Percentiles rank a stretch among this genome's conserved stretches.
Evolutionary conservation across 2,888 invertebrate species (phyloP).

Genomic region (Carterocephalus palaemon): DNA sequence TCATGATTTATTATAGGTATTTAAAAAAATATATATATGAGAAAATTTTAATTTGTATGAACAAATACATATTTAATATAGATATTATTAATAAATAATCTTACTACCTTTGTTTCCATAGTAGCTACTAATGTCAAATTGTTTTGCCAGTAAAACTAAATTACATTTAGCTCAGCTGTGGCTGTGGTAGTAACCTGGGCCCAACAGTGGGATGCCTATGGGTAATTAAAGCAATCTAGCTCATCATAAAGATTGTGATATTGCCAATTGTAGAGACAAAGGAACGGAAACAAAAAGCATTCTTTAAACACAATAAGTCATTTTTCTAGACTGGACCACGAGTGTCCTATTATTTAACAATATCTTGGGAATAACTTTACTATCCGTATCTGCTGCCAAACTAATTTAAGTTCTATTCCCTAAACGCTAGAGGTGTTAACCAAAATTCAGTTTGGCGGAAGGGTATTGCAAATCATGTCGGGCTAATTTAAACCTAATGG

Average conservation of each 20-base stretch:
- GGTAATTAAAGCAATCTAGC: slow-evolving; percentile 5
- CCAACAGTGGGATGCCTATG: no score
- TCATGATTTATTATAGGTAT: no score
- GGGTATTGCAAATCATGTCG: neutral
- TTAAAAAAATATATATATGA: no score
- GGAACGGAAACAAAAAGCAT: slow-evolving; percentile 22
- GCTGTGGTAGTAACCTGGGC: no score
- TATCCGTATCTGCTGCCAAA: neutral
- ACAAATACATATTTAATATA: no score
- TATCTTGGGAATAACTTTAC: slow-evolving; percentile 20
- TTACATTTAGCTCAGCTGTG: no score
- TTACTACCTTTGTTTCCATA: no score
- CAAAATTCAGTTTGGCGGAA: slow-evolving; percentile 1
- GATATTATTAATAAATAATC: no score
- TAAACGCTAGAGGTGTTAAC: neutral
- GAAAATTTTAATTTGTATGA: no score
- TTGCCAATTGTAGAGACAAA: slow-evolving; percentile 17
- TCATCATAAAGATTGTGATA: slow-evolving; percentile 14
- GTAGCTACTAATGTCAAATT: no score
- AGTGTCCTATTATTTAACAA: slow-evolving; percentile 24
- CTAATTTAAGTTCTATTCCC: neutral
- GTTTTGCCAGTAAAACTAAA: no score
- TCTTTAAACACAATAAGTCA: slow-evolving; percentile 26
- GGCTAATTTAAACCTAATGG: neutral
- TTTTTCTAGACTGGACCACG: slow-evolving; percentile 24